A percentile compares a stretch with the other conserved stretches of the same genome.
phyloP scores from a whole-genome alignment of 2,113 vertebrate genomes.

The Vulpes vulpes region DNA sequence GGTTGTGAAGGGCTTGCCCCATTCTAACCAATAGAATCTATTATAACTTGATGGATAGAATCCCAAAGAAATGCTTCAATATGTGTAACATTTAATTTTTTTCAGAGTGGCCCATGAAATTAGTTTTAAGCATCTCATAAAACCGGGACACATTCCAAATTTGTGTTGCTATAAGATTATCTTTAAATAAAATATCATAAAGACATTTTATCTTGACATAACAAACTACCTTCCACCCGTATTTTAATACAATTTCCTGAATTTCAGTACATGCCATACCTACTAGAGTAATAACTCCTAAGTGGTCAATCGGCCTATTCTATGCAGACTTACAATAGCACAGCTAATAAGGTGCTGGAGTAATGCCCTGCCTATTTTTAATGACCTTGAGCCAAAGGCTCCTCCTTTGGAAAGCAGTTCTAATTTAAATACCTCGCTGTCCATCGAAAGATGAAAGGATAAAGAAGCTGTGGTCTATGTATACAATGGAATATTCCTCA shows the following conservation, averaged over 20 bases:
- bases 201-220: conserved; percentile 24
- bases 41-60: neutral
- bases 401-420: neutral
- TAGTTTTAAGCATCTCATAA: conserved; percentile 8
- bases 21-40: neutral
- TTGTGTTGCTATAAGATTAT: neutral
- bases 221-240: neutral
- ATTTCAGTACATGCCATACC: conserved; percentile 16
- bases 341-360: neutral
- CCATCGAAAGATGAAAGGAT: too few species aligned
- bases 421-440: neutral
- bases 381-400: conserved; percentile 27
- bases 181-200: conserved; percentile 46
- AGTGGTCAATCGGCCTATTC: neutral
- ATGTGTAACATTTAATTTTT: neutral
- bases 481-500: too few species aligned
- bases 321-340: neutral
- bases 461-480: too few species aligned
- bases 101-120: neutral
- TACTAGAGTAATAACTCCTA: conserved; percentile 17
- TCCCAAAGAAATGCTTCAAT: neutral
- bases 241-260: conserved; percentile 38
- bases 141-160: conserved; percentile 4
- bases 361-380: neutral
- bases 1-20: neutral